Evolutionary conservation across 37 sponge, comb jelly and placozoan species (phyloP).

Genomic region (Cliona cf. orientalis): DNA sequence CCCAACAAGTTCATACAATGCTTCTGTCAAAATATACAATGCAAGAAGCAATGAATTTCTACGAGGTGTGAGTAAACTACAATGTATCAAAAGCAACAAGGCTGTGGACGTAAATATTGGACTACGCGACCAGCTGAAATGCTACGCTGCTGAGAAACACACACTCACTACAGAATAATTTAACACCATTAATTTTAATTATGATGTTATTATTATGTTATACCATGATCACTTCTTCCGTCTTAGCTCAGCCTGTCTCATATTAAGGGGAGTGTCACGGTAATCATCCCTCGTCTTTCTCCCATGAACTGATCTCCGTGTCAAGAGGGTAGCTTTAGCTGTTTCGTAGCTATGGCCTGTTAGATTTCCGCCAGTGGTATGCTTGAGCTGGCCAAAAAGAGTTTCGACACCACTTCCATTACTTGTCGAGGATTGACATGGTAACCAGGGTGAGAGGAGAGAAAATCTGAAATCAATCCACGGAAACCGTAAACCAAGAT

Average conservation of each 20-base stretch:
- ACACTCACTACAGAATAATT: no score
- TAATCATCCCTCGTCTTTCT: background rate
- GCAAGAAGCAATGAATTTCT: no score
- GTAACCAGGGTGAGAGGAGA: background rate
- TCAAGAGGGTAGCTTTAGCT: background rate
- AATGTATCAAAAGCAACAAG: no score
- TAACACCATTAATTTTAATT: no score
- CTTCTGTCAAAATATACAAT: no score
- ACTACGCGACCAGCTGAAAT: no score
- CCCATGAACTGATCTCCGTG: background rate
- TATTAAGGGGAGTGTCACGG: slow-evolving; percentile 2
- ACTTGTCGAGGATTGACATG: background rate
- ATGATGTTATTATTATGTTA: no score
- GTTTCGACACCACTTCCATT: slow-evolving; percentile 23
- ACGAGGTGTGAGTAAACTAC: no score
- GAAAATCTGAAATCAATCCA: slow-evolving; percentile 1
- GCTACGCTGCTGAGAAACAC: no score
- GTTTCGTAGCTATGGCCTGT: slow-evolving; percentile 1
- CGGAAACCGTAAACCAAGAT: background rate
- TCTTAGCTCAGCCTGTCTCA: background rate
- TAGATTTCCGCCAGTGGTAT: background rate
- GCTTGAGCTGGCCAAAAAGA: slow-evolving; percentile 8
- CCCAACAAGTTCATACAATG: no score
- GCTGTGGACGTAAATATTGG: no score
- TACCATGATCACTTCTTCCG: background rate